phyloP scores from a whole-genome alignment of 2,113 vertebrate genomes.

The Tonatia bakeri region DNA sequence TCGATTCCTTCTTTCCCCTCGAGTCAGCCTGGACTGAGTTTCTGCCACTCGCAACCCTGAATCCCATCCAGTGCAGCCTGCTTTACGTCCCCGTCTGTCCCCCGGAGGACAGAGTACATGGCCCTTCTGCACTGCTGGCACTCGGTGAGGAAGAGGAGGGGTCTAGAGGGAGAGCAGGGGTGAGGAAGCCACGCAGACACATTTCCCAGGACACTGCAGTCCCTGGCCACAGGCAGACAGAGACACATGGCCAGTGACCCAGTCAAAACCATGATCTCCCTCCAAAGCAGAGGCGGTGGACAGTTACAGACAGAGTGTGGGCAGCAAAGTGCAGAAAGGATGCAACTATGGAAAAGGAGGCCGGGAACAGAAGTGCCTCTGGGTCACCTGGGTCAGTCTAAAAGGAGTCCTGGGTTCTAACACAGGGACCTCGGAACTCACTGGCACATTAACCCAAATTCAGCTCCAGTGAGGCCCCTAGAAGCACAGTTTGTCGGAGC shows the following conservation, averaged over 20 bases:
- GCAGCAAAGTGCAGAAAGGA: not conserved
- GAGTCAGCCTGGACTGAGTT: not conserved
- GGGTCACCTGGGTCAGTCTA: not conserved
- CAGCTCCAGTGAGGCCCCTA: slow-evolving; percentile 10
- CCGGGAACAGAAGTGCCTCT: not conserved
- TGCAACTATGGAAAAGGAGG: not conserved
- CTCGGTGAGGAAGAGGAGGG: not conserved
- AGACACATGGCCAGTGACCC: not conserved
- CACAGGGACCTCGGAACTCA: not conserved
- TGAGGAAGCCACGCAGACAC: not conserved
- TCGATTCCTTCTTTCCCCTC: not conserved
- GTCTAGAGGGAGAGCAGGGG: not conserved
- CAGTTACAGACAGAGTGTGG: not conserved
- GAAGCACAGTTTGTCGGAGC: not conserved
- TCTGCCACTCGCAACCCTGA: not conserved
- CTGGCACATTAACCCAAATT: slow-evolving; percentile 55
- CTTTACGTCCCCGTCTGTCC: not conserved
- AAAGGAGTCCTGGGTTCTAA: slow-evolving; percentile 21
- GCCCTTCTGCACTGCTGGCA: not conserved
- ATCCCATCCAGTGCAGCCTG: not conserved
- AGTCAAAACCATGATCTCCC: not conserved
- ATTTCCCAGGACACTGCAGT: not conserved
- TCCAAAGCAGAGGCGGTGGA: not conserved
- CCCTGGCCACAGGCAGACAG: not conserved
- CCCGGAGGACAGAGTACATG: rapidly evolving